phyloP scores from a whole-genome alignment of 92 coral and sea anemone genomes.

The Micromussa lordhowensis region DNA sequence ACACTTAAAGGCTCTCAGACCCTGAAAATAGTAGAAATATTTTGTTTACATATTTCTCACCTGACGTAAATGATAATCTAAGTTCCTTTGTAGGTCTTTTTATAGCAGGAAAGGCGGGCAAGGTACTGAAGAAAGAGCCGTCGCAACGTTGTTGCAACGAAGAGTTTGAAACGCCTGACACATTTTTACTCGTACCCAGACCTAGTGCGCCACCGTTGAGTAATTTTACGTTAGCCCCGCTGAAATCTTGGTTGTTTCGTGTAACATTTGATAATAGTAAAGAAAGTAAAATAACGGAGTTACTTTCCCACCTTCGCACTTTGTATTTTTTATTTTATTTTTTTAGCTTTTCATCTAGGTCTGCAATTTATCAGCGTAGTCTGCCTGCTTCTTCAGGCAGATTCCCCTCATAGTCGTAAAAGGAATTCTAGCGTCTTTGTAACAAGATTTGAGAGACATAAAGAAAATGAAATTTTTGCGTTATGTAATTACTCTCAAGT shows the following conservation, averaged over 20 bases:
- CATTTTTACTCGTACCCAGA: constrained; percentile 37
- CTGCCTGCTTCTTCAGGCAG: constrained; percentile 16
- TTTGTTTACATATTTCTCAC: constrained; percentile 24
- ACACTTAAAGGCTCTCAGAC: constrained; percentile 7
- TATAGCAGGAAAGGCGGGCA: constrained; percentile 29
- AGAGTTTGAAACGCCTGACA: constrained; percentile 13
- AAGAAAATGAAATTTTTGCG: no score
- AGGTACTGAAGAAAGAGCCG: constrained; percentile 15
- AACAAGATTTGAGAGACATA: no score
- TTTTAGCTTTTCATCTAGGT: constrained; percentile 5
- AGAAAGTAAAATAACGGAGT: constrained; percentile 14
- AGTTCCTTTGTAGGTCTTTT: constrained; percentile 23
- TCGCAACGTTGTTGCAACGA: constrained; percentile 27
- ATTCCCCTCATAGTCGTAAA: no score
- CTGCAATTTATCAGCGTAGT: constrained; percentile 22
- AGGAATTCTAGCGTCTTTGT: no score
- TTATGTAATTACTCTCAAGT: no score
- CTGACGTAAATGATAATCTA: constrained; percentile 19
- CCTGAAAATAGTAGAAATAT: constrained; percentile 17
- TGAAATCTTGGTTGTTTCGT: constrained; percentile 4
- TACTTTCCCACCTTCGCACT: neutral
- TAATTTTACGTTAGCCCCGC: constrained; percentile 1
- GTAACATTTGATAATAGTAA: neutral
- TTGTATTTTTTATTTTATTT: neutral
- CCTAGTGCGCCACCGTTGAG: constrained; percentile 24